Conservation (phyloP, 2,113 vertebrate species). For the Pedionomus torquatus region DNA sequence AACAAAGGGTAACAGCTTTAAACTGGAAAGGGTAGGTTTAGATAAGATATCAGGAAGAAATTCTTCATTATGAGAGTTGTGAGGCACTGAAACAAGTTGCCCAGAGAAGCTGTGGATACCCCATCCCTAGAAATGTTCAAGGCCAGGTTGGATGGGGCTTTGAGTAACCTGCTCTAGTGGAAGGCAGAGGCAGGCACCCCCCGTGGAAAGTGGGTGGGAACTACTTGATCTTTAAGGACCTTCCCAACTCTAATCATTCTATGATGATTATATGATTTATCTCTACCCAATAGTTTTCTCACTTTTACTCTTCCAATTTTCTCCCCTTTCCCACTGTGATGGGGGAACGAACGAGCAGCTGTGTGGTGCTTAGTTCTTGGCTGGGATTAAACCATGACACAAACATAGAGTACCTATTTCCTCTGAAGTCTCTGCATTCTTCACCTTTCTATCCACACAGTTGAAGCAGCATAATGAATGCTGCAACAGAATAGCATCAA, state of each 20-base stretch:
- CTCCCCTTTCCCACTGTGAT: fast-evolving
- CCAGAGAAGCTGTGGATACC: background rate
- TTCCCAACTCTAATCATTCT: background rate
- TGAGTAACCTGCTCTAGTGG: background rate
- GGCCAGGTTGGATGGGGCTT: background rate
- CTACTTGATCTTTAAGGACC: background rate
- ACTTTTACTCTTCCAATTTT: background rate
- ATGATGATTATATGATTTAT: background rate
- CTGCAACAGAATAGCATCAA: background rate
- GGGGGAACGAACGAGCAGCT: fast-evolving
- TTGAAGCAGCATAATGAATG: background rate
- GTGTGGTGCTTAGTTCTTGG: fast-evolving
- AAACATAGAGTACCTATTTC: background rate
- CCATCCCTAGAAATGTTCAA: background rate
- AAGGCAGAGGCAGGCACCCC: background rate
- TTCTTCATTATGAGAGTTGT: background rate
- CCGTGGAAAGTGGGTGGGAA: background rate
- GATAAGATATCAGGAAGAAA: background rate
- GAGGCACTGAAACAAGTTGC: background rate
- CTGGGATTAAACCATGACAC: background rate
- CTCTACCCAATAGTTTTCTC: background rate
- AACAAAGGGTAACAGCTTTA: background rate
- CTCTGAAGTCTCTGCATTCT: background rate
- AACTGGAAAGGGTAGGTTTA: background rate
- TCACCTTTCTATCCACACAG: background rate